Conservation (phyloP, 2,888 invertebrate genomes). For the Eledone cirrhosa region DNA sequence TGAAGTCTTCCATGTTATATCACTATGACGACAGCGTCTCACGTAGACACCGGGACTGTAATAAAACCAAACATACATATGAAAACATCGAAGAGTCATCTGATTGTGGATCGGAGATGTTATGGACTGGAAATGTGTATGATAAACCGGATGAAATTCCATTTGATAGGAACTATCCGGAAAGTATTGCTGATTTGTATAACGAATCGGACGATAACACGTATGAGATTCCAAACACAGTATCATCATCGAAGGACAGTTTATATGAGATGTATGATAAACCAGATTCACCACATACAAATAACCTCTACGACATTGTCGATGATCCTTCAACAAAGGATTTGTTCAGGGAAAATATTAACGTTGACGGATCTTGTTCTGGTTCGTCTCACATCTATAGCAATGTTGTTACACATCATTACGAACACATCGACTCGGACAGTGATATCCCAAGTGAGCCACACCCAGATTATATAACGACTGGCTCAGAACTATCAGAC, state of each 20-base stretch:
- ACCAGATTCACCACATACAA: too few relatives aligned
- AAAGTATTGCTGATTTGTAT: neutral
- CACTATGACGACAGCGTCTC: too few relatives aligned
- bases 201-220: slow-evolving; percentile 2
- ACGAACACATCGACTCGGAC: neutral
- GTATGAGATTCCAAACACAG: slow-evolving; percentile 4
- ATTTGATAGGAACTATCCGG: neutral
- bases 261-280: neutral
- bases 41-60: too few relatives aligned
- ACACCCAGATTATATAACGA: slow-evolving; percentile 19
- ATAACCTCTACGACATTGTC: too few relatives aligned
- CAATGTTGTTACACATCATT: slow-evolving; percentile 15
- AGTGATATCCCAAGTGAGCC: slow-evolving; percentile 11
- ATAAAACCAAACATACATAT: neutral
- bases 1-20: too few relatives aligned
- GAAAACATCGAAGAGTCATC: slow-evolving; percentile 5
- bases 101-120: neutral
- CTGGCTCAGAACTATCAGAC: slow-evolving; percentile 10
- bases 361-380: neutral
- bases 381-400: slow-evolving; percentile 11
- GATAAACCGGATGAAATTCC: slow-evolving; percentile 9
- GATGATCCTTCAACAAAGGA: too few relatives aligned
- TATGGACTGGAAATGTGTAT: slow-evolving; percentile 12
- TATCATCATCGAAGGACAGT: slow-evolving; percentile 13
- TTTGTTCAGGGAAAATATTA: too few relatives aligned